phyloP scores from a whole-genome alignment of 2,113 vertebrate species.

The Halichoerus grypus region DNA sequence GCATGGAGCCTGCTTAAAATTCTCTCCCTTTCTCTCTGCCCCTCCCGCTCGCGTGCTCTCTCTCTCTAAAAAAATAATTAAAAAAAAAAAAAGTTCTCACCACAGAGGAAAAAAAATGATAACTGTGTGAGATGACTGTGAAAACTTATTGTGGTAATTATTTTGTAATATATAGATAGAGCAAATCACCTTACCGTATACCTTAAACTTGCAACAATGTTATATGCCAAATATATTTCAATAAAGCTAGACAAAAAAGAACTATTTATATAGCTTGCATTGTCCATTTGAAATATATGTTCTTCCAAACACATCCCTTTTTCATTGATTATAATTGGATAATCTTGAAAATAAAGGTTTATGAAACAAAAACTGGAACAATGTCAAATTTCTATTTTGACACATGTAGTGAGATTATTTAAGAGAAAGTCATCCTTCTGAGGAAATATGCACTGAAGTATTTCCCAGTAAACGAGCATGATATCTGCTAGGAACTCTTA shows the following conservation, averaged over 20 bases:
- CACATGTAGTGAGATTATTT: neutral
- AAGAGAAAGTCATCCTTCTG: conserved; percentile 21
- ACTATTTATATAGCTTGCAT: neutral
- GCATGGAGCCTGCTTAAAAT: neutral
- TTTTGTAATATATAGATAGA: neutral
- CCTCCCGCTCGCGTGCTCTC: neutral
- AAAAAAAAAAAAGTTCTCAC: neutral
- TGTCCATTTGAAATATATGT: conserved; percentile 3
- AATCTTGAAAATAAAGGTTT: neutral
- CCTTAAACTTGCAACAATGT: neutral
- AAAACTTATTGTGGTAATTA: neutral
- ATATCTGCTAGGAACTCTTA: conserved; percentile 29
- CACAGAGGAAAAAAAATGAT: neutral
- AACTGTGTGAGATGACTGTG: neutral
- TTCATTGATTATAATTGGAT: neutral
- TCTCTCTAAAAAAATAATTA: neutral
- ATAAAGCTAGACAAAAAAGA: neutral
- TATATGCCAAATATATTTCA: neutral
- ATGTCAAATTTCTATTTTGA: conserved; percentile 53
- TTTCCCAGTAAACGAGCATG: neutral
- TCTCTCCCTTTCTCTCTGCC: neutral
- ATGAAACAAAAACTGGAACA: neutral
- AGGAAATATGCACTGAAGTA: conserved; percentile 23
- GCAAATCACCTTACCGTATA: neutral
- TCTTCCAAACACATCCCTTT: neutral